A percentile compares a stretch with the other conserved stretches of the same genome.
These are phyloP conservation scores for Malurus splendens DNA, from an alignment of 2,797 vertebrate genomes.

Conservation along the genomic window DNA sequence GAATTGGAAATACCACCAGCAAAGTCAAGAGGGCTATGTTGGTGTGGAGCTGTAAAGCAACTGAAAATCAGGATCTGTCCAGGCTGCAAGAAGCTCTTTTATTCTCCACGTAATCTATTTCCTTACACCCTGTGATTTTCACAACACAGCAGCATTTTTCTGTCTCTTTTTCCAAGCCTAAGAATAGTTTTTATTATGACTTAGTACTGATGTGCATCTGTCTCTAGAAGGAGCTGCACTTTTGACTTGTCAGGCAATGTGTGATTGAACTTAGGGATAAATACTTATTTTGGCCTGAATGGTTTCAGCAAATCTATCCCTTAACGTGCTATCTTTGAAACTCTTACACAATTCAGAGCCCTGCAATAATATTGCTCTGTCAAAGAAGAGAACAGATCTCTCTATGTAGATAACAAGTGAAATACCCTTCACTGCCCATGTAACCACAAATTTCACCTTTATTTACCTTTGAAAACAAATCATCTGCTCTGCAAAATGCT, in stretches of 20 bases:
- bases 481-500: not conserved
- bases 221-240: not conserved
- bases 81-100: not conserved
- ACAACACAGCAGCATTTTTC: not conserved
- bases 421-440: not conserved
- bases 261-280: constrained; percentile 12
- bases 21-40: not conserved
- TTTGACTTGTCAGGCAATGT: not conserved
- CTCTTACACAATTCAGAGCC: not conserved
- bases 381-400: not conserved
- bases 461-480: constrained; percentile 30
- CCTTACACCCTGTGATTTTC: not conserved
- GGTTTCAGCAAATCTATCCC: not conserved
- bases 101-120: not conserved
- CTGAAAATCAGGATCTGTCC: not conserved
- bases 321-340: not conserved
- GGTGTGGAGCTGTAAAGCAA: not conserved
- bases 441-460: constrained; percentile 8
- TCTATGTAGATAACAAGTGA: not conserved
- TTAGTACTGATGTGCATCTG: not conserved
- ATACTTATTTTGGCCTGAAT: not conserved
- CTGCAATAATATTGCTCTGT: not conserved
- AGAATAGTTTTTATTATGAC: not conserved
- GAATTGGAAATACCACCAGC: not conserved
- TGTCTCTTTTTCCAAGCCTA: not conserved